These are phyloP conservation scores for Melanargia galathea DNA, from an alignment of 2,888 invertebrate species.

Conservation along the genomic window DNA sequence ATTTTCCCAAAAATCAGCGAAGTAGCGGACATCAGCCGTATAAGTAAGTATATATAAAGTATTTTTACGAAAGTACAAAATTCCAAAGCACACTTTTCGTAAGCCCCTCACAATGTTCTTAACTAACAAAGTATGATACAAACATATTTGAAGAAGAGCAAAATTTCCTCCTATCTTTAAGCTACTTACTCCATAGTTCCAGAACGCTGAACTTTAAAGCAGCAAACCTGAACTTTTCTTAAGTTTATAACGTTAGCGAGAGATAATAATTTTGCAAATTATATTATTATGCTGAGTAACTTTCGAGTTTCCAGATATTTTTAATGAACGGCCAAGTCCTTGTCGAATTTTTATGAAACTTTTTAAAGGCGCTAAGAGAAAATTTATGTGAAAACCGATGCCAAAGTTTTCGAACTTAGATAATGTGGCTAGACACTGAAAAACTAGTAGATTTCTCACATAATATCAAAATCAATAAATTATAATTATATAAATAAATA, in stretches of 20 bases:
- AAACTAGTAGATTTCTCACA: neutral
- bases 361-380: constrained; percentile 33
- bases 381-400: constrained; percentile 30
- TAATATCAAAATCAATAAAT: neutral
- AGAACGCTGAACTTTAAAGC: constrained; percentile 27
- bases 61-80: neutral
- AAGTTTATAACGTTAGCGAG: constrained; percentile 32
- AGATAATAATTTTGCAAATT: constrained; percentile 58
- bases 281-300: constrained; percentile 54
- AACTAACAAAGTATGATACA: constrained; percentile 10
- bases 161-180: constrained; percentile 25
- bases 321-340: constrained; percentile 52
- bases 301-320: constrained; percentile 52
- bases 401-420: constrained; percentile 9
- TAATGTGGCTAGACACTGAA: neutral
- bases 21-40: too few species aligned
- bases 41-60: too few species aligned
- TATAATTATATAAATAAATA: neutral
- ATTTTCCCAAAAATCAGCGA: too few species aligned
- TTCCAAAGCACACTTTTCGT: neutral
- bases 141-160: constrained; percentile 23
- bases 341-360: constrained; percentile 47
- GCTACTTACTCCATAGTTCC: constrained; percentile 19
- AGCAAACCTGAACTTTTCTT: constrained; percentile 30
- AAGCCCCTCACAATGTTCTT: constrained; percentile 4